Evolutionary conservation across 2,113 vertebrate genomes (phyloP), one percentile per base, ranked within the genome.

Genomic region (Hassar affinis): DNA sequence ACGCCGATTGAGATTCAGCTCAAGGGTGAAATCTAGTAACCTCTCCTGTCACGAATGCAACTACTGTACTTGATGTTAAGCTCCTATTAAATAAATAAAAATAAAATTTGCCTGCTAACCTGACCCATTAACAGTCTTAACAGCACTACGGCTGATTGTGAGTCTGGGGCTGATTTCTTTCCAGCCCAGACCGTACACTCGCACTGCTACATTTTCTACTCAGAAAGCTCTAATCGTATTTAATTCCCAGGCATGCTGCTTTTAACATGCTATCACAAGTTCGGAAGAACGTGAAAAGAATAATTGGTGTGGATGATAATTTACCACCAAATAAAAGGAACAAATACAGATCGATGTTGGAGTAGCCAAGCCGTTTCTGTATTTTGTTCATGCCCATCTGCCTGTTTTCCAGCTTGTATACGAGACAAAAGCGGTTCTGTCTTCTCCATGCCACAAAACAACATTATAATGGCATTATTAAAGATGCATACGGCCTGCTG

Each of bases 401-500:
- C 49, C 78, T 1, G 5, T 22, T 18, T 62, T 49, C n/a, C 1
- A 49, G 69, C 69, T 49, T 15, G 45, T 27, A 9, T 17, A 47
- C 4, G 66, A 47, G 80, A 81, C 35, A 56, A 71, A 80, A 71
- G 20, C 62, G 22, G 35, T 27, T 27, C n/a, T 17, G 25, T 49
- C 6, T 74, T 14, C 20, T 45, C 12, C 20, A 4, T 8, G 30
- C 74, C 22, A 9, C 47, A 56, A 52, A 30, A 45, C 9, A 10
- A 20, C 56, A 52, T 76, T 52, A 64, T 30, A 64, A 45, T 12
- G 56, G 8, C 56, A 27, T 82, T 62, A 35, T 62, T 62, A 59
- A 62, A 61, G n/a, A 42, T 12, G 22, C 42, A 30, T 49, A 59
- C 47, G 81, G 17, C 57, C 54, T 76, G 57, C 45, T 83, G 56